Evolutionary conservation across 2,797 vertebrate genomes (phyloP), one percentile per base, ranked within the genome.

Genomic region (Astyanax mexicanus): DNA sequence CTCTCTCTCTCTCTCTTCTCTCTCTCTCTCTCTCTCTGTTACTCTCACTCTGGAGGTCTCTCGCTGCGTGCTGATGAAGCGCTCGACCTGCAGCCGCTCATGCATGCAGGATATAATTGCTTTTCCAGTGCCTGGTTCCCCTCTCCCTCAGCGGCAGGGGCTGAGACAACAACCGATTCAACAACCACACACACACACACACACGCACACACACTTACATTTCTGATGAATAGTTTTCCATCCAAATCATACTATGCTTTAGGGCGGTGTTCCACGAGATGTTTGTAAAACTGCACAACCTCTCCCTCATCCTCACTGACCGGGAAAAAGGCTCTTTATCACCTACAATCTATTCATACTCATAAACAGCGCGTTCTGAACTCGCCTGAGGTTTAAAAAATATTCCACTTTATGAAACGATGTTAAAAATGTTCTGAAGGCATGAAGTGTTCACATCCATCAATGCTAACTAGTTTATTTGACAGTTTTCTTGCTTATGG

Each of bases 91-190:
- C 79, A 89, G 85, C 87, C 88, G 87, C 84, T 92, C 91, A 92
- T 84, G 88, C 90, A 84, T 92, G 90, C 89, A 88, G 90, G 89
- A 91, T 91, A 91, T 92, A 92, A 94, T 92, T 92, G 90, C 91
- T 92, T 93, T 93, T 92, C 89, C 91, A 93, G 88, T 86, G 69
- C 86, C 84, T 89, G 77, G 82, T 86, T 90, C 88, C 86, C 84
- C 81, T 82, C 37, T 81, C 83, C 74, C 86, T 77, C 77, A 85
- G 86, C 84, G 74, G 74, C 81, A 68, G 42, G 37, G 80, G 85
- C 85, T 68, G 44, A 57, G 89, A 62, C 51, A 74, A 68, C 42
- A 67, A 42, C 47, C 29, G 17, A 37, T 37, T 23, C 47, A 44
- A 47, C 44, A 47, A 44, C 47, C 44, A 47, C 17, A 17, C 7